Conservation (phyloP, 1,140 invertebrate species). For the Akabosia matsudoensis region DNA sequence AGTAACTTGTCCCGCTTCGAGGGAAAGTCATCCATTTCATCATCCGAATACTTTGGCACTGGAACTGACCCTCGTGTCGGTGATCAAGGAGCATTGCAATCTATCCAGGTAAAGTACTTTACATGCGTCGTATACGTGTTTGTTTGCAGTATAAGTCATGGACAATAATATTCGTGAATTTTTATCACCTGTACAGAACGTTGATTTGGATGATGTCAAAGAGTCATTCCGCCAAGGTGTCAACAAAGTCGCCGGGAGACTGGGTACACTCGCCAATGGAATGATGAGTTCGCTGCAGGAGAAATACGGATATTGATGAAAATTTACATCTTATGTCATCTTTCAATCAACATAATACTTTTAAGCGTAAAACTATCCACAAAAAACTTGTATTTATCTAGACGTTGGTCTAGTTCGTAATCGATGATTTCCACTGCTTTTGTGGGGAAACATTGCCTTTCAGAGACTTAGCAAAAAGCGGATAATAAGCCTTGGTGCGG, state of each 20-base stretch:
- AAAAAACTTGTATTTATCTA: no score
- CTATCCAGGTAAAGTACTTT: not conserved
- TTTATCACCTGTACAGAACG: no score
- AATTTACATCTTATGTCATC: not conserved
- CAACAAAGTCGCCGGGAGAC: slow-evolving; percentile 88
- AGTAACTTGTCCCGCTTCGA: slow-evolving; percentile 73
- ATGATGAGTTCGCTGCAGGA: slow-evolving; percentile 88
- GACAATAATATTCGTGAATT: slow-evolving; percentile 26
- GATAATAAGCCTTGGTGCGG: no score
- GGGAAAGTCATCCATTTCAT: slow-evolving; percentile 89
- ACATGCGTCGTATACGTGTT: not conserved
- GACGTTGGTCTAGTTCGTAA: no score
- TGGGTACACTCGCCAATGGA: slow-evolving; percentile 90
- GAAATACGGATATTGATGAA: slow-evolving; percentile 45
- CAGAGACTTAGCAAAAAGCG: no score
- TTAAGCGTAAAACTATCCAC: no score
- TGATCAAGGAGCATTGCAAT: slow-evolving; percentile 25
- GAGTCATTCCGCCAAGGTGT: slow-evolving; percentile 95
- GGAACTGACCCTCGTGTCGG: slow-evolving; percentile 49
- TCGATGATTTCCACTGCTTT: no score
- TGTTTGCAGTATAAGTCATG: not conserved
- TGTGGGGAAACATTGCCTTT: no score
- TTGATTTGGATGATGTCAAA: slow-evolving; percentile 89
- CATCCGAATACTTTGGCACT: slow-evolving; percentile 88
- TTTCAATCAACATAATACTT: no score